A percentile compares a stretch with the other conserved stretches of the same genome.
These are phyloP conservation scores for Colinus virginianus DNA, from an alignment of 2,113 vertebrate species.

Conservation along the genomic window DNA sequence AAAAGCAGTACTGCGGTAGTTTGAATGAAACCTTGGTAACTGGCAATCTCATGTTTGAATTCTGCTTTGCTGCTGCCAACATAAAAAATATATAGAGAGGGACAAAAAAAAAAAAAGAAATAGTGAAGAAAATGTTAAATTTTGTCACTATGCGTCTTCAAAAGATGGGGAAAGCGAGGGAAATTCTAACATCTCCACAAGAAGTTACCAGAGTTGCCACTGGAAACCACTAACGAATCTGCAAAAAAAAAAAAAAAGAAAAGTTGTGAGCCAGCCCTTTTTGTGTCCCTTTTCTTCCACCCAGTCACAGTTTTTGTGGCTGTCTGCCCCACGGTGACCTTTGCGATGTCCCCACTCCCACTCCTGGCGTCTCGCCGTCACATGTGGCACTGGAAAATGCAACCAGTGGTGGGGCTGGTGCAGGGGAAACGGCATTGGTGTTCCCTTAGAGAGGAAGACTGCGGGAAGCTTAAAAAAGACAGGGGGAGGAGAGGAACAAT, in stretches of 20 bases:
- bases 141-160: background rate
- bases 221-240: background rate
- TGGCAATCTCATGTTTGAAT: background rate
- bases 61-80: background rate
- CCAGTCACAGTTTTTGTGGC: background rate
- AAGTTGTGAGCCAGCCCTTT: background rate
- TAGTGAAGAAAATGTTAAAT: background rate
- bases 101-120: background rate
- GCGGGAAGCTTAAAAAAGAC: background rate
- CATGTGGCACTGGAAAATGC: background rate
- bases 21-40: background rate
- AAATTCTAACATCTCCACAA: background rate
- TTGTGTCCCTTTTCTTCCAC: background rate
- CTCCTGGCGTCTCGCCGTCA: background rate
- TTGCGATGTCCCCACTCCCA: background rate
- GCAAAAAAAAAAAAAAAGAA: background rate
- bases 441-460: slow-evolving; percentile 30
- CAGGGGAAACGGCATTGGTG: background rate
- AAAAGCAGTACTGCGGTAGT: background rate
- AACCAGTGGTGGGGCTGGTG: background rate
- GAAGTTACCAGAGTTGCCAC: background rate
- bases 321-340: background rate
- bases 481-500: background rate
- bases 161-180: background rate
- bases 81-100: background rate